Percentiles rank a stretch among this genome's conserved stretches.
Conservation (phyloP, 2,888 invertebrate genomes). For the Drosophila parthenogenetica region DNA sequence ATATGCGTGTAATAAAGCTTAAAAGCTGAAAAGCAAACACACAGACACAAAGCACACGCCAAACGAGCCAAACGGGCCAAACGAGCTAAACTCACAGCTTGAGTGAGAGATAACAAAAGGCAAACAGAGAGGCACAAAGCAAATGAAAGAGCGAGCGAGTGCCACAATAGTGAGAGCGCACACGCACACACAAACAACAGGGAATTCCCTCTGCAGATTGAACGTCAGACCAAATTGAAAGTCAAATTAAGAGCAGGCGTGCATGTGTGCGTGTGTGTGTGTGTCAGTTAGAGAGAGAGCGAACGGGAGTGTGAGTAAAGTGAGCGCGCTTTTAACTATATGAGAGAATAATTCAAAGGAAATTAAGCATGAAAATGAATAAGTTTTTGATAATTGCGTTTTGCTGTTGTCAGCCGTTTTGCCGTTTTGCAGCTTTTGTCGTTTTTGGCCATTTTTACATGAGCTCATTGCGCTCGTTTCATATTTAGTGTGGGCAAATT, state of each 20-base stretch:
- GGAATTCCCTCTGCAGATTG: conserved; percentile 77
- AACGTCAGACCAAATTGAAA: conserved; percentile 55
- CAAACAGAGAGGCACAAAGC: conserved; percentile 11
- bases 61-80: conserved; percentile 18
- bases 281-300: conserved; percentile 6
- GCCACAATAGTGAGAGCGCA: conserved; percentile 8
- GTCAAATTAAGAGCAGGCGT: conserved; percentile 53
- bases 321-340: conserved; percentile 8
- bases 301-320: background rate
- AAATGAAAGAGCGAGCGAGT: conserved; percentile 8
- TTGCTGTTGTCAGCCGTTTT: conserved; percentile 59
- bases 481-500: conserved; percentile 20
- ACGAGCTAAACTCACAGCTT: conserved; percentile 34
- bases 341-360: conserved; percentile 63
- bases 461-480: conserved; percentile 21
- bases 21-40: conserved; percentile 53
- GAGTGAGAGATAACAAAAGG: conserved; percentile 36
- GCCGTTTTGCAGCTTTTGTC: conserved; percentile 35
- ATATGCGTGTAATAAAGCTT: conserved; percentile 55
- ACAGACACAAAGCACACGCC: conserved; percentile 31
- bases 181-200: conserved; percentile 46
- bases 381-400: conserved; percentile 70
- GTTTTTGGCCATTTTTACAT: conserved; percentile 23
- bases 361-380: conserved; percentile 78
- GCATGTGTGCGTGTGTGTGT: background rate